Conservation (phyloP, 2,113 vertebrate genomes). For the Antechinus flavipes region DNA sequence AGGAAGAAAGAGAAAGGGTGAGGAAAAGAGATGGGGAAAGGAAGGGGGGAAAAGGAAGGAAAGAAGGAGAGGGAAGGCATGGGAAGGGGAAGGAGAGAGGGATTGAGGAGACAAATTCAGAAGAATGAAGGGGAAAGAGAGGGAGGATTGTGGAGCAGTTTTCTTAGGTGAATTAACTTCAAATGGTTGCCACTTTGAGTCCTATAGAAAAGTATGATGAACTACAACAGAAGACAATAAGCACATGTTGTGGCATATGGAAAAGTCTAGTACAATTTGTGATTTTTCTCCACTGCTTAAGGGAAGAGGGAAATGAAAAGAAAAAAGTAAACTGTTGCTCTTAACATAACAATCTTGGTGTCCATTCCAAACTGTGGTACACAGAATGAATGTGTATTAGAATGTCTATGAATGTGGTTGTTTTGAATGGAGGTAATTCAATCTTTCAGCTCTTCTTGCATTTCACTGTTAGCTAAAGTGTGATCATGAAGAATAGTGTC, state of each 20-base stretch:
- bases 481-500: not conserved
- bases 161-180: not conserved
- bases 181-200: not conserved
- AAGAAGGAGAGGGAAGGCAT: not conserved
- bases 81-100: not conserved
- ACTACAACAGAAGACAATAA: not conserved
- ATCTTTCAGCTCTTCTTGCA: not conserved
- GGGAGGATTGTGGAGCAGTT: not conserved
- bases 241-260: not conserved
- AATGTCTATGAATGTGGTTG: not conserved
- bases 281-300: not conserved
- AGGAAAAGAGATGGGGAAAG: not conserved
- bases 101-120: no score
- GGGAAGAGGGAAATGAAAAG: not conserved
- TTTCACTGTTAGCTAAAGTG: not conserved
- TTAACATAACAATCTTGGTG: not conserved
- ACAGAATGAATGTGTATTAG: not conserved
- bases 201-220: not conserved
- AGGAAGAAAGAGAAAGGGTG: not conserved
- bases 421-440: not conserved
- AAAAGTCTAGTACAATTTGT: not conserved
- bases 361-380: not conserved
- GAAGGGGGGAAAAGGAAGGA: not conserved
- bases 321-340: not conserved
- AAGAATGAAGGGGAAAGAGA: not conserved